Evolutionary conservation across 1,140 invertebrate species (phyloP).

Genomic region (Drosophila oshimai): DNA sequence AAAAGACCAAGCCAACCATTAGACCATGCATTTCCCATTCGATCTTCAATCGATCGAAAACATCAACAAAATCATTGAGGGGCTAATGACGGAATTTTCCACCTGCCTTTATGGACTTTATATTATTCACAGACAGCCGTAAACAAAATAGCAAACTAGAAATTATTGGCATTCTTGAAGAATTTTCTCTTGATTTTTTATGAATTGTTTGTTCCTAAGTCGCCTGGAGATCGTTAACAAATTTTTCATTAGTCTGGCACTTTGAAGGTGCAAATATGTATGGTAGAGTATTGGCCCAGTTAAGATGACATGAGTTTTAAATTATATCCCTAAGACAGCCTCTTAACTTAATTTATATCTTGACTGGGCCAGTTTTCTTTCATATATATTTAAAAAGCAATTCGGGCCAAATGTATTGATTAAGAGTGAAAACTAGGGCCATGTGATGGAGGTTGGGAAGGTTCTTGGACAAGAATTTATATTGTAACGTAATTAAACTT

Average conservation of each 20-base stretch:
- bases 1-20: slow-evolving; percentile 38
- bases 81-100: slow-evolving; percentile 39
- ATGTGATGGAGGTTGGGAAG: not conserved
- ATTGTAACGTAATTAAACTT: not conserved
- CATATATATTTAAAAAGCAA: slow-evolving; percentile 6
- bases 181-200: slow-evolving; percentile 19
- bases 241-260: slow-evolving; percentile 1
- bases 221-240: slow-evolving; percentile 26
- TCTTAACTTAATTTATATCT: too few relatives aligned
- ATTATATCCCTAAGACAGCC: too few relatives aligned
- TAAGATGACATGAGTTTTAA: not conserved
- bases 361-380: too few relatives aligned
- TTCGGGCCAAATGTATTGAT: slow-evolving; percentile 4
- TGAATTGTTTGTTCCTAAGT: slow-evolving; percentile 8
- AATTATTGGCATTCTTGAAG: slow-evolving; percentile 50
- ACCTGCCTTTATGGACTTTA: slow-evolving; percentile 39
- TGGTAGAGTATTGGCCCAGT: not conserved
- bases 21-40: slow-evolving; percentile 35
- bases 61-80: not conserved
- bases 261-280: not conserved
- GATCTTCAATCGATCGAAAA: not conserved
- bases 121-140: slow-evolving; percentile 39
- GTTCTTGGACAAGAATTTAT: not conserved
- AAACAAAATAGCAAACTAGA: slow-evolving; percentile 61
- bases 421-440: not conserved